phyloP scores from a whole-genome alignment of 2,888 invertebrate species.

The Oxycera nigricornis region DNA sequence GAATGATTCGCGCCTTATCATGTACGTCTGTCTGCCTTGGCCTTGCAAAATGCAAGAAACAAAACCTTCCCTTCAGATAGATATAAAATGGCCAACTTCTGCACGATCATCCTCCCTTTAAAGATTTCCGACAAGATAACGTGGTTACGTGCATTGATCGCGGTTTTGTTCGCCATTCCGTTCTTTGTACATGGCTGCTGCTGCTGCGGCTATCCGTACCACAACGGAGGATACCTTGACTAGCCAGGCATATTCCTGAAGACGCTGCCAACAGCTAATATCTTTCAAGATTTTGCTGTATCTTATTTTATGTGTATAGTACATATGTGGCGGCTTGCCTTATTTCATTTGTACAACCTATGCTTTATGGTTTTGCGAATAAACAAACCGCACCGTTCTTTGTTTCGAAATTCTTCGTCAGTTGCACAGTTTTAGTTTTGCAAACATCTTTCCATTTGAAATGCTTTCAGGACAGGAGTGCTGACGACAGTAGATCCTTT shows the following conservation, averaged over 20 bases:
- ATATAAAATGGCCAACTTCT: conserved; percentile 35
- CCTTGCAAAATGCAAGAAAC: neutral
- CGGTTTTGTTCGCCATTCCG: conserved; percentile 31
- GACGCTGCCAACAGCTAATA: no score
- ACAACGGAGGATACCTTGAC: no score
- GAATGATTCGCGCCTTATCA: conserved; percentile 17
- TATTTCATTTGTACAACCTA: conserved; percentile 17
- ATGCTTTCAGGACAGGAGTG: no score
- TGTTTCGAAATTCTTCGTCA: neutral
- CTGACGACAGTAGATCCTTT: no score
- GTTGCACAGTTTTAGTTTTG: neutral
- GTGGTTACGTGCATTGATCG: conserved; percentile 42
- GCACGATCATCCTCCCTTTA: conserved; percentile 53
- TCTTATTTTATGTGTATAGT: no score
- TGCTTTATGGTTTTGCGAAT: conserved; percentile 26
- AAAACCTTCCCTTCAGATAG: neutral
- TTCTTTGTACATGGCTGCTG: conserved; percentile 1
- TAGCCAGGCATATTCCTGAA: no score
- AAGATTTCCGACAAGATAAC: conserved; percentile 63
- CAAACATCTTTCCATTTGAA: no score
- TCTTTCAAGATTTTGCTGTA: no score
- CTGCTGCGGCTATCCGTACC: neutral
- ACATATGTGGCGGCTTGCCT: conserved; percentile 15
- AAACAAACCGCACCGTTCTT: neutral
- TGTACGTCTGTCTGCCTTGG: conserved; percentile 11